These are phyloP conservation scores for Paragorgia papillata DNA, from an alignment of 92 coral and sea anemone species.

Conservation along the genomic window DNA sequence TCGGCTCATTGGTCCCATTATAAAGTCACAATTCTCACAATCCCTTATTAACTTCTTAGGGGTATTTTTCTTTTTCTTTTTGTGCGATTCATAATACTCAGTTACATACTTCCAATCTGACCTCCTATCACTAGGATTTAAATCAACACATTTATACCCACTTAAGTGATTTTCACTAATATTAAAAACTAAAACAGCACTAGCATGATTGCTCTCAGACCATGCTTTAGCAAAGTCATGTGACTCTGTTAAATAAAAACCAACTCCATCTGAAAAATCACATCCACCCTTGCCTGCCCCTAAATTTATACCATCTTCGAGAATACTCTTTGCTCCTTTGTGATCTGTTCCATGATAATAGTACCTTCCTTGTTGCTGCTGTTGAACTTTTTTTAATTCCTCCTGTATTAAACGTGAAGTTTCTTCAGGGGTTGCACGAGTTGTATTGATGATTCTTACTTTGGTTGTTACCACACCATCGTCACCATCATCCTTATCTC, in stretches of 20 bases:
- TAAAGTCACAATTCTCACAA: neutral
- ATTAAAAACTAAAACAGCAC: slow-evolving; percentile 12
- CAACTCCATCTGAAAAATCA: slow-evolving; percentile 41
- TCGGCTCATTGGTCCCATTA: slow-evolving; percentile 27
- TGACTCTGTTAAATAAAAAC: slow-evolving; percentile 39
- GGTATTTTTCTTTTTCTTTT: slow-evolving; percentile 21
- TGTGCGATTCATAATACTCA: slow-evolving; percentile 39
- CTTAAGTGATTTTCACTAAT: neutral
- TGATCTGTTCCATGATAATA: slow-evolving; percentile 59
- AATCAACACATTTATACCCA: neutral
- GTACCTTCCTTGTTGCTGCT: neutral
- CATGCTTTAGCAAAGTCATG: slow-evolving; percentile 23
- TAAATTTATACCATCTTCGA: slow-evolving; percentile 35
- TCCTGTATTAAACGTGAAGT: neutral
- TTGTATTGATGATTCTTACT: slow-evolving; percentile 30
- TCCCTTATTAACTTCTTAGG: neutral
- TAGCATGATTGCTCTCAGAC: slow-evolving; percentile 1
- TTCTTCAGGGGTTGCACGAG: neutral
- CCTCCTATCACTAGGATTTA: neutral
- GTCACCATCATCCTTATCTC: neutral
- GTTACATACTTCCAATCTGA: neutral
- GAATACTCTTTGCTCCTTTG: slow-evolving; percentile 22
- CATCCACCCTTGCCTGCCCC: neutral
- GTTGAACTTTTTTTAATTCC: neutral
- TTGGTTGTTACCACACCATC: neutral